phyloP scores from a whole-genome alignment of 1,140 invertebrate genomes.

The Grapholita molesta region DNA sequence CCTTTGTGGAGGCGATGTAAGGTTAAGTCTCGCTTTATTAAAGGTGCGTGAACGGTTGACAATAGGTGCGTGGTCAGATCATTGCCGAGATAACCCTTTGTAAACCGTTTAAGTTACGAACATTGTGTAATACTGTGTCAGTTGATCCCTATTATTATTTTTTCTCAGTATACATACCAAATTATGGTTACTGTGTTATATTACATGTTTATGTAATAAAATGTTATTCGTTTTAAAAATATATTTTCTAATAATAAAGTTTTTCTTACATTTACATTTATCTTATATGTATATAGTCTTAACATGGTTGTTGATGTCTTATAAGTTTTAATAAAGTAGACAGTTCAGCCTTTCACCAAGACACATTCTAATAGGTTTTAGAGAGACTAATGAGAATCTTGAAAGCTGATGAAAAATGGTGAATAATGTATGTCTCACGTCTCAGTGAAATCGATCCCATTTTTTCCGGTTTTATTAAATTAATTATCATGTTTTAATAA shows the following conservation, averaged over 20 bases:
- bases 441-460: no score
- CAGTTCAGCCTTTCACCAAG: not conserved
- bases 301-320: not conserved
- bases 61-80: constrained; percentile 50
- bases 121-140: not conserved
- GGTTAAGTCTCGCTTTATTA: constrained; percentile 54
- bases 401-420: no score
- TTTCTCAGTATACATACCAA: not conserved
- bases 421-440: no score
- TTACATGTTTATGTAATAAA: not conserved
- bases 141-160: not conserved
- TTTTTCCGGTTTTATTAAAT: no score
- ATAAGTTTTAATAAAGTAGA: not conserved
- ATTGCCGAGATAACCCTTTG: constrained; percentile 35
- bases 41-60: constrained; percentile 50
- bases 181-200: not conserved
- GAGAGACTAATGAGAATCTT: not conserved
- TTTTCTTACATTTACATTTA: no score
- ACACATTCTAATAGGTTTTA: not conserved
- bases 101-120: not conserved
- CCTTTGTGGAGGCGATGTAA: constrained; percentile 43
- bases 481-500: no score
- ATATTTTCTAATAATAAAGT: no score
- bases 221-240: no score
- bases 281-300: not conserved